Conservation (phyloP, 1,140 invertebrate genomes). For the Lanistes nyassanus region DNA sequence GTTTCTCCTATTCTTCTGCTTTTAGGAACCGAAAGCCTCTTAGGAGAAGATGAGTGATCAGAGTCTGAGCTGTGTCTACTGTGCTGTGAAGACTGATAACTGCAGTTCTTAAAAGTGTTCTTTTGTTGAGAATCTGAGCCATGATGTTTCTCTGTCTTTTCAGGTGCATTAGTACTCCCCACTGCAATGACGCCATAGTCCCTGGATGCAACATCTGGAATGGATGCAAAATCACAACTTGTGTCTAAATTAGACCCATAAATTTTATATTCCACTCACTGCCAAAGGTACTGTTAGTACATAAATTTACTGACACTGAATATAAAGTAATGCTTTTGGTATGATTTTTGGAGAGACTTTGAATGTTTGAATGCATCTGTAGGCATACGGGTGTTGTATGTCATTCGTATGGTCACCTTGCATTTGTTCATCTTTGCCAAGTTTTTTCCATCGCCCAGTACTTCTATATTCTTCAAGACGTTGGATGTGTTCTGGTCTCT, state of each 20-base stretch:
- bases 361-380: not conserved
- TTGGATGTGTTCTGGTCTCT: slow-evolving; percentile 78
- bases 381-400: not conserved
- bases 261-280: not conserved
- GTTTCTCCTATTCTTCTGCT: slow-evolving; percentile 46
- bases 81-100: slow-evolving; percentile 25
- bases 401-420: not conserved
- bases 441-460: slow-evolving; percentile 76
- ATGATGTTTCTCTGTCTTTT: not conserved
- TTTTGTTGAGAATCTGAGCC: too few species aligned
- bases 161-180: not conserved
- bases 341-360: not conserved
- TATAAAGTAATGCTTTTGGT: not conserved
- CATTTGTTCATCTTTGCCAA: slow-evolving; percentile 30
- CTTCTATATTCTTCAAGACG: slow-evolving; percentile 74
- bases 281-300: not conserved
- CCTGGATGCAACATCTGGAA: slow-evolving; percentile 13
- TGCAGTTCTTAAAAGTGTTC: too few species aligned
- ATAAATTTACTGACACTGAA: not conserved
- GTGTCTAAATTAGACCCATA: not conserved
- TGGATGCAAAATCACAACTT: too few species aligned
- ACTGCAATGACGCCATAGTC: slow-evolving; percentile 17
- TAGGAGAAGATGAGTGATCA: slow-evolving; percentile 51
- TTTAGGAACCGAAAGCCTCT: not conserved
- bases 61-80: slow-evolving; percentile 53